phyloP scores from a whole-genome alignment of 2,113 vertebrate species.

The Empidonax alnorum region DNA sequence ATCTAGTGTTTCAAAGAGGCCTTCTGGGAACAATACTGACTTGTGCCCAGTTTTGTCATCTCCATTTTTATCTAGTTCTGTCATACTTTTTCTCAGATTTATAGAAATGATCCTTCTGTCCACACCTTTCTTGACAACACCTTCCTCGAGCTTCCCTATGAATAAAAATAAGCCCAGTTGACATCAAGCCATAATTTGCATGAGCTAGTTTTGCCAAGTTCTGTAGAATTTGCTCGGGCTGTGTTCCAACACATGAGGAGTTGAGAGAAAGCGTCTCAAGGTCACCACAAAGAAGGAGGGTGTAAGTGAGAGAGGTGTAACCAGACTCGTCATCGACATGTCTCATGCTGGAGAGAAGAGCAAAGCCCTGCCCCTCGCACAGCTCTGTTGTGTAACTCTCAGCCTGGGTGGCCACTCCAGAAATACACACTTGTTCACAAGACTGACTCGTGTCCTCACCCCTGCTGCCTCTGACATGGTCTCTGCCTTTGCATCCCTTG shows the following conservation, averaged over 20 bases:
- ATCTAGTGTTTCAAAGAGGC: background rate
- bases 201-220: slow-evolving; percentile 11
- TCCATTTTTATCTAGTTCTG: background rate
- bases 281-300: slow-evolving; percentile 2
- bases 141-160: slow-evolving; percentile 8
- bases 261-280: slow-evolving; percentile 34
- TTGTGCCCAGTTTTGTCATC: background rate
- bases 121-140: slow-evolving; percentile 40
- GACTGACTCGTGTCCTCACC: background rate
- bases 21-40: background rate
- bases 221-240: slow-evolving; percentile 22
- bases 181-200: slow-evolving; percentile 37
- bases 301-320: background rate
- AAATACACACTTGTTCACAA: background rate
- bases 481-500: background rate
- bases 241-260: background rate
- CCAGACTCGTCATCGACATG: background rate
- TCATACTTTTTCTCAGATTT: slow-evolving; percentile 15
- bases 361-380: background rate
- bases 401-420: background rate
- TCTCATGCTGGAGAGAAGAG: background rate
- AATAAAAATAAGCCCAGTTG: slow-evolving; percentile 52
- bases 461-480: background rate
- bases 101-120: slow-evolving; percentile 43
- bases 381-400: background rate